Evolutionary conservation across 2,888 invertebrate genomes (phyloP).

Genomic region (Heliconius erato): DNA sequence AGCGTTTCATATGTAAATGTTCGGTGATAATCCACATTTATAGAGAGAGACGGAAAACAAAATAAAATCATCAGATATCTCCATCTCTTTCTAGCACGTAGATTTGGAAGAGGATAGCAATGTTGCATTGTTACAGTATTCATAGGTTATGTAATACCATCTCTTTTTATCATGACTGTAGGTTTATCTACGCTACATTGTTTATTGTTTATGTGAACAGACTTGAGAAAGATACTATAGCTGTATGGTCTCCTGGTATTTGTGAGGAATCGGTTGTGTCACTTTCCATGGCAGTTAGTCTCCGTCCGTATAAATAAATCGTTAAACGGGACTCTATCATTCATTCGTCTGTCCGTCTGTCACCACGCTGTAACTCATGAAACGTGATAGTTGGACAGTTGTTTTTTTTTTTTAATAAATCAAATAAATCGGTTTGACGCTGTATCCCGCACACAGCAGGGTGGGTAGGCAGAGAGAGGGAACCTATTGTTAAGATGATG

Average conservation of each 20-base stretch:
- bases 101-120: neutral
- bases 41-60: neutral
- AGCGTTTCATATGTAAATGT: constrained; percentile 31
- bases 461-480: too few species aligned
- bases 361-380: too few species aligned
- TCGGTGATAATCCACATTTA: neutral
- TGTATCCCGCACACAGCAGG: too few species aligned
- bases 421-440: too few species aligned
- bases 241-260: neutral
- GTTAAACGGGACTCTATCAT: too few species aligned
- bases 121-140: neutral
- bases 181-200: neutral
- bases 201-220: neutral
- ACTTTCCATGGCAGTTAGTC: constrained; percentile 6
- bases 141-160: neutral
- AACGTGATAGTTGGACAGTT: too few species aligned
- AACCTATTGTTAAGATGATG: too few species aligned
- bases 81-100: neutral
- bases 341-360: too few species aligned
- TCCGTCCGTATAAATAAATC: too few species aligned
- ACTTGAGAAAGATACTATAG: neutral
- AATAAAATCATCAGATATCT: neutral
- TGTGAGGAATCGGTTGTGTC: constrained; percentile 12
- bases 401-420: too few species aligned
- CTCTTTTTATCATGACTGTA: constrained; percentile 6